Evolutionary conservation across 2,113 vertebrate genomes (phyloP), one percentile per base, ranked within the genome.

Genomic region (Holacanthus passer): DNA sequence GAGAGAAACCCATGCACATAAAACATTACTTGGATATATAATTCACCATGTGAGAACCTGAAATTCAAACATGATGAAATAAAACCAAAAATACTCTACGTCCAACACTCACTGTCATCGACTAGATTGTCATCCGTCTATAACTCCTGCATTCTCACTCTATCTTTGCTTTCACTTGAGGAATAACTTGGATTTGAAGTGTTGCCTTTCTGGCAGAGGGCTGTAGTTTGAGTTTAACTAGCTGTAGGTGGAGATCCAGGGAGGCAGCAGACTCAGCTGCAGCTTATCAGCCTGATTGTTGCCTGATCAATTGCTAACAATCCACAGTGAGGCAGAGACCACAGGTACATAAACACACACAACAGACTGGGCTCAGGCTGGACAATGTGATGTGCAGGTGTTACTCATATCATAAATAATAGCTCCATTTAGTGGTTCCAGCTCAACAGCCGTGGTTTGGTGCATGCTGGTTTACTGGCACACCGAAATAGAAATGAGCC

Each of bases 1-100:
- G 76, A 83, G 78, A 87, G 83, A 85, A 77, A 81, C 66, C 84
- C 90, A 91, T 93, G 86, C 83, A 91, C 69, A 77, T 77, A 53
- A 64, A 88, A 88, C 82, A 72, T 79, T 60, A 88, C 69, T 84
- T 75, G 52, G 62, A 86, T 82, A 81, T 79, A 87, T 78, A 64
- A 84, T 84, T 77, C 83, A 85, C 67, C 72, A 52, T 69, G 80
- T 91, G 17, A 63, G 82, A 72, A 59, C 69, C 79, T 64, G 56
- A 80, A 81, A 77, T 77, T 66, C 80, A 71, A 63, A 72, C 53
- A 77, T 32, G 43, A 81, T 60, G 32, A 86, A 85, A 56, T 67
- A 77, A 84, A 59, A 82, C 10, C 27, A 37, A 17, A 71, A 82
- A 76, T 6, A 32, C 50, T 47, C 41, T 59, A 29, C 31, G 14